Conservation (phyloP, 2,888 invertebrate species). For the Tetragonisca angustula region DNA sequence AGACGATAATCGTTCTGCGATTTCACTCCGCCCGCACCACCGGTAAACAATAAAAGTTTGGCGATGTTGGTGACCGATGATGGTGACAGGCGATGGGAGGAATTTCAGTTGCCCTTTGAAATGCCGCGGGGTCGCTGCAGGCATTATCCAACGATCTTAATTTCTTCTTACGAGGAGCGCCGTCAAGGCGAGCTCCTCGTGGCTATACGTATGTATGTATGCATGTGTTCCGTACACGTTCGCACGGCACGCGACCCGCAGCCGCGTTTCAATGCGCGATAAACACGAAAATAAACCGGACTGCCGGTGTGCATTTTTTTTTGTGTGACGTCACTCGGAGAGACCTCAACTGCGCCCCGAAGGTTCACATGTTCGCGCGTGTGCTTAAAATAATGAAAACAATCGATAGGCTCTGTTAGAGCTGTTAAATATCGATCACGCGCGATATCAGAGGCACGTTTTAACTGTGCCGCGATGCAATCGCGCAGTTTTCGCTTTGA, state of each 20-base stretch:
- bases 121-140: constrained; percentile 42
- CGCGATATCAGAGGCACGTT: neutral
- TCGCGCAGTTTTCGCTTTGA: no score
- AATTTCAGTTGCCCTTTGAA: constrained; percentile 50
- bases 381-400: neutral
- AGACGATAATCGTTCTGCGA: no score
- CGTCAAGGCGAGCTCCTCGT: constrained; percentile 54
- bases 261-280: constrained; percentile 11
- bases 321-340: constrained; percentile 2
- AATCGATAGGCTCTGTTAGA: neutral
- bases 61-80: neutral
- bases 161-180: constrained; percentile 51
- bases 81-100: constrained; percentile 35
- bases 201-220: neutral
- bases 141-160: constrained; percentile 67
- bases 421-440: neutral
- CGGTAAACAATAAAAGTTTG: neutral
- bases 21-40: neutral
- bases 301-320: constrained; percentile 38
- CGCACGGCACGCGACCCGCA: constrained; percentile 48
- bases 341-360: neutral
- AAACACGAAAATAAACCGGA: constrained; percentile 40
- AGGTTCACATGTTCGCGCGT: neutral
- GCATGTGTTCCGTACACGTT: constrained; percentile 33
- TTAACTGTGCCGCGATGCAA: neutral